phyloP scores from a whole-genome alignment of 2,113 vertebrate species.

The Chaenocephalus aceratus region DNA sequence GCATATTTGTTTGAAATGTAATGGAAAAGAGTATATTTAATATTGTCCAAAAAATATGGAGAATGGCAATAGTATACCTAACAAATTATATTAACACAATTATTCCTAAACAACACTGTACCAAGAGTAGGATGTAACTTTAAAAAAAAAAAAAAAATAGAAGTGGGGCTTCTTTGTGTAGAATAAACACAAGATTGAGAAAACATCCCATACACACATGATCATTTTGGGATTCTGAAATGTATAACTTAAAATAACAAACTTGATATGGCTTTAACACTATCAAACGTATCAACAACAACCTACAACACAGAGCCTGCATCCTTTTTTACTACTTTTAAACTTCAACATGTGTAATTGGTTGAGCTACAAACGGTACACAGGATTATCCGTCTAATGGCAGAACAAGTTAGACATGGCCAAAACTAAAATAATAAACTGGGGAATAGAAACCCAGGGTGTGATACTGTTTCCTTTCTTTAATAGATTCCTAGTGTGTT shows the following conservation, averaged over 20 bases:
- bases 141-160: background rate
- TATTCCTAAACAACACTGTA: background rate
- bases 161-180: background rate
- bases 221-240: background rate
- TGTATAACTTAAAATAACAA: background rate
- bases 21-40: background rate
- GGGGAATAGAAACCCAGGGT: background rate
- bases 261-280: background rate
- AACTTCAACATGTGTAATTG: background rate
- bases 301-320: background rate
- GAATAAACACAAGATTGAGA: background rate
- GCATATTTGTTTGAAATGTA: background rate
- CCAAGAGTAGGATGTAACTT: background rate
- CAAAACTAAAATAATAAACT: background rate
- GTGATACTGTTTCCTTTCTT: background rate
- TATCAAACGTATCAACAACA: background rate
- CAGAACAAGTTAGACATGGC: background rate
- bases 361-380: background rate
- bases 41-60: background rate
- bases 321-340: background rate
- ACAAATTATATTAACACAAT: too few relatives aligned
- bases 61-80: too few relatives aligned
- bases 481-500: conserved; percentile 49
- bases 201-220: background rate
- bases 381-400: background rate